These are phyloP conservation scores for Lampris megalopsis DNA, from an alignment of 2,113 vertebrate species.

Conservation along the genomic window DNA sequence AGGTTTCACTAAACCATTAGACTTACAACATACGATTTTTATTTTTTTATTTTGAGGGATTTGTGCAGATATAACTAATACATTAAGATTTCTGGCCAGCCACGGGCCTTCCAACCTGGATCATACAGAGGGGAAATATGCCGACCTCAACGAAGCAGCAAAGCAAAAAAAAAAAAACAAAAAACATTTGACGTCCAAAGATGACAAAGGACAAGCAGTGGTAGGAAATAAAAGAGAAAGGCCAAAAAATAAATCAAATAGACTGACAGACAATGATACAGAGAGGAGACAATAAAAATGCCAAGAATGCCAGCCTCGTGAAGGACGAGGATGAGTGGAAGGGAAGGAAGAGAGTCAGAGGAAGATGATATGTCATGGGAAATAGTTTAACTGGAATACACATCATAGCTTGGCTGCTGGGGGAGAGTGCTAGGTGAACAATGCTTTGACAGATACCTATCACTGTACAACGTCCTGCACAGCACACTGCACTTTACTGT, in stretches of 20 bases:
- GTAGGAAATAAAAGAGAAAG: constrained; percentile 14
- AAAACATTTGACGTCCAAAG: constrained; percentile 53
- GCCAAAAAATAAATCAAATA: neutral
- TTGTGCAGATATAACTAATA: constrained; percentile 42
- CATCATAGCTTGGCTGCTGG: neutral
- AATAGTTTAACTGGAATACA: neutral
- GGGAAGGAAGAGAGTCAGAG: neutral
- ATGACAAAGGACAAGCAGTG: constrained; percentile 33
- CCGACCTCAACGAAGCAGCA: constrained; percentile 56
- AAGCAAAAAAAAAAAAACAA: constrained; percentile 64
- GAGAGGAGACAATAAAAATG: constrained; percentile 15
- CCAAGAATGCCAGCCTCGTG: neutral
- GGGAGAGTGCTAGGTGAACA: constrained; percentile 36
- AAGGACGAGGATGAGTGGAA: constrained; percentile 14
- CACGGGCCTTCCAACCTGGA: constrained; percentile 40
- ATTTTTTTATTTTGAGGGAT: neutral
- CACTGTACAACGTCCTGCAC: constrained; percentile 30
- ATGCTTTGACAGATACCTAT: constrained; percentile 34
- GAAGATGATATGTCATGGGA: constrained; percentile 13
- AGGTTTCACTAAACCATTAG: no score
- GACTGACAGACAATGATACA: neutral
- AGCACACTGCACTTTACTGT: constrained; percentile 46
- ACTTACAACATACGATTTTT: no score
- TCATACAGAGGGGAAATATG: constrained; percentile 77
- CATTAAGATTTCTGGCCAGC: constrained; percentile 34